Base-by-base conservation (phyloP, 2,797 vertebrate genomes). In the Eleutherodactylus coqui region DNA sequence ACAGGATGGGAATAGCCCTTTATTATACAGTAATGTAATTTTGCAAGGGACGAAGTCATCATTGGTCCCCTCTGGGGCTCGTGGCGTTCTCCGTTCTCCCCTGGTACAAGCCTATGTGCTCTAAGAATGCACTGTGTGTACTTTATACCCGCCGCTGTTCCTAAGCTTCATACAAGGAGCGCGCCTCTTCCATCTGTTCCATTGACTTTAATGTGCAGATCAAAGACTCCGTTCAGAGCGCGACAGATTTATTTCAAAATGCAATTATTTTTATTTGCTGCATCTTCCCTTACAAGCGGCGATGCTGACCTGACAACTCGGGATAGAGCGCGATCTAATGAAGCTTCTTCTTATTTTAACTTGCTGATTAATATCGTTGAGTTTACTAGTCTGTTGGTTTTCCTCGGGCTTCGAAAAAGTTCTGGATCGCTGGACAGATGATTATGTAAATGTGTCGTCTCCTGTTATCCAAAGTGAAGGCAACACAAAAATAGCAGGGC, bases 171-270 rank as follows among this genome's bases (percentile, higher is more conserved):
- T 27, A 45, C 6, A 29, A 43, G 72, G 72, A 64, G 49, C 47
- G 32, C 21, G 27, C 17, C 60, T 4, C n/a, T 34, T 21, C 29
- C 60, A 45, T 79, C 60, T 70, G 60, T 69, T 27, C 27, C 11
- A 55, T 38, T 76, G 43, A 82, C 79, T 89, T 90, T 88, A 90
- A 92, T 90, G 75, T 43, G 62, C 70, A 89, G 83, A 91, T 93
- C 89, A 92, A 92, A 91, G 76, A 62, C 58, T 90, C 89, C 17
- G 16, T 72, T 27, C 27, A 47, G 75, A 36, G 29, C 3, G 84
- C 34, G 29, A 83, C 10, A 87, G 51, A 79, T 86, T 53, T 47
- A 75, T 87, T 85, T 83, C 84, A 88, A 89, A 45, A 84, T 17
- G 69, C 89, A 90, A 85, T 91, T 90, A 85, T 17, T 85, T 60